Conservation (phyloP, 2,888 invertebrate species). For the Loripinus fragilis region DNA sequence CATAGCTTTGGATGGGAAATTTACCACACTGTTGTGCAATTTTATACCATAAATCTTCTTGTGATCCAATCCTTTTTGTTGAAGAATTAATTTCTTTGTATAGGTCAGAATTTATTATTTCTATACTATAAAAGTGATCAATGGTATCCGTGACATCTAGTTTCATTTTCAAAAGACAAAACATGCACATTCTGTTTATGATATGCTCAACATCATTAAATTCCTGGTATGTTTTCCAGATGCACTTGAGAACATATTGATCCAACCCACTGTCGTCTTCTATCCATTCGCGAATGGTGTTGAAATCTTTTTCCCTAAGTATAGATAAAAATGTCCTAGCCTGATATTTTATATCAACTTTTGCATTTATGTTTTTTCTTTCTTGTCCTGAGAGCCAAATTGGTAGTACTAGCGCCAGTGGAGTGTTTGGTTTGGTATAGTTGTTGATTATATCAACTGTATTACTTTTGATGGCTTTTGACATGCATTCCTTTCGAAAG, state of each 20-base stretch:
- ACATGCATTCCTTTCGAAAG: slow-evolving; percentile 42
- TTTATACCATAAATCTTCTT: slow-evolving; percentile 33
- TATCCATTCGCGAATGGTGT: slow-evolving; percentile 40
- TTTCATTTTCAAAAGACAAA: slow-evolving; percentile 23
- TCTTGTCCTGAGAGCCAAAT: slow-evolving; percentile 31
- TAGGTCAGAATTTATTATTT: slow-evolving; percentile 30
- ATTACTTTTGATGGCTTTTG: slow-evolving; percentile 52
- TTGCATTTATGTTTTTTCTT: neutral
- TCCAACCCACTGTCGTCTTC: slow-evolving; percentile 18
- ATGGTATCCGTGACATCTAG: slow-evolving; percentile 17
- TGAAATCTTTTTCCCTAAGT: slow-evolving; percentile 31
- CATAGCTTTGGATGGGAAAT: neutral
- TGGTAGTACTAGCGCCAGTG: neutral
- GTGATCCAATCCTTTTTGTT: slow-evolving; percentile 25
- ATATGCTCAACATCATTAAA: slow-evolving; percentile 40
- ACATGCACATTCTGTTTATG: slow-evolving; percentile 36
- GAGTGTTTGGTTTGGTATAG: neutral
- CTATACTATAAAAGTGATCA: slow-evolving; percentile 41
- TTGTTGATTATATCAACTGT: slow-evolving; percentile 31
- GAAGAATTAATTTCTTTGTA: slow-evolving; percentile 20
- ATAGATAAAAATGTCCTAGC: slow-evolving; percentile 31
- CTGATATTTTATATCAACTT: slow-evolving; percentile 15
- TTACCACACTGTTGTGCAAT: slow-evolving; percentile 24
- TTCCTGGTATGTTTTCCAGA: slow-evolving; percentile 41
- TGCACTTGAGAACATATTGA: neutral